Evolutionary conservation across 2,888 invertebrate species (phyloP), one percentile per base, ranked within the genome.

Genomic region (Ophioninae sp.): DNA sequence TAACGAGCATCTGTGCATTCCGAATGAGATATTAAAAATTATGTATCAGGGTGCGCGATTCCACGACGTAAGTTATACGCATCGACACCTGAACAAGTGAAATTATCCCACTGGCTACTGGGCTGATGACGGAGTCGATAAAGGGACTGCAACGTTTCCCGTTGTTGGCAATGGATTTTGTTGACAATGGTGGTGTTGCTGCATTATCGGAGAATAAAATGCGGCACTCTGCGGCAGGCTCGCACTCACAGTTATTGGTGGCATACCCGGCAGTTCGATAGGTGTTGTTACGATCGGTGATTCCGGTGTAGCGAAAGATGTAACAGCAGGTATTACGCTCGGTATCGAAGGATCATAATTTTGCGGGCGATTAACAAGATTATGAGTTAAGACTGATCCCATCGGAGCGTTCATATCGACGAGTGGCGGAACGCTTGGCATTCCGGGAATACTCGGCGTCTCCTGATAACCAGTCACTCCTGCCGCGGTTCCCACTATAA

Each of bases 171-270:
- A 79, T 76, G 88, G 89, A 69, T 86, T 89, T 70, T 87, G 80
- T 69, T 75, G 30, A 30, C 30, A 30, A 30, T 30, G 81, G 23
- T 75, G 76, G 13, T 81, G 83, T 77, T 89, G 90, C 59, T 91
- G 90, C 75, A 88, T 72, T 74, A 89, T 86, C 37, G 90, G 86
- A n/a, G 91, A 81, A 82, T 90, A 91, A 57, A 89, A 91, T 30
- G 89, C 78, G 57, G 91, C 85, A 74, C 87, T 90, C 79, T 95
- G 95, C 0, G 96, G 96, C 87, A 96, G 91, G 23, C 95, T 95
- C 21, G 96, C 96, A 88, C 96, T 96, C 17, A 96, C 96, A 21
- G 96, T 96, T 85, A 97, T 95, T 13, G 96, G 96, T 23, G 97
- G 96, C 96, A 96, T 96, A 56, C 96, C 96, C 39, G 96, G 96